These are phyloP conservation scores for Aricia artaxerxes DNA, from an alignment of 2,888 invertebrate genomes.

Conservation along the genomic window DNA sequence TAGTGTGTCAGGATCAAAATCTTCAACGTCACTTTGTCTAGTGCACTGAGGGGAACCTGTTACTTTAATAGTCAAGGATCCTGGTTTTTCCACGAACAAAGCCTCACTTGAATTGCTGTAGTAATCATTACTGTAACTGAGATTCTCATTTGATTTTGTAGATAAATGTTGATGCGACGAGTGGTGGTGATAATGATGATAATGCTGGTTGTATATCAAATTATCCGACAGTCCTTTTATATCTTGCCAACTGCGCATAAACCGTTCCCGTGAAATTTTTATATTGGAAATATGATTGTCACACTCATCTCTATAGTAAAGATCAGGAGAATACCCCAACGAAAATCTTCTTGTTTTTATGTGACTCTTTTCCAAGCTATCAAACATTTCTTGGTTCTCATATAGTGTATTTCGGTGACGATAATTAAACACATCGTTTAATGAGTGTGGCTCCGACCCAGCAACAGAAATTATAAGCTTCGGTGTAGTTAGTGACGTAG, in stretches of 20 bases:
- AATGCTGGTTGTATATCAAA: not conserved
- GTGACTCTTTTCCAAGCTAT: conserved; percentile 64
- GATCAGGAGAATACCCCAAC: conserved; percentile 65
- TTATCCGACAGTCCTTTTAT: conserved; percentile 56
- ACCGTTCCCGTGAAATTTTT: conserved; percentile 54
- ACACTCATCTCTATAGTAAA: conserved; percentile 61
- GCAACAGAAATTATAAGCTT: conserved; percentile 71
- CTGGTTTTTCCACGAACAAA: conserved; percentile 81
- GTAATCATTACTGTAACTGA: conserved; percentile 82
- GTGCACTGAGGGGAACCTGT: conserved; percentile 85
- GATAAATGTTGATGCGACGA: conserved; percentile 1
- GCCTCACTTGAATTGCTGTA: conserved; percentile 82
- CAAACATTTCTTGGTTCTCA: conserved; percentile 59
- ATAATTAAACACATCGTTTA: conserved; percentile 57
- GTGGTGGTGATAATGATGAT: not conserved
- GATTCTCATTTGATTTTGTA: conserved; percentile 39
- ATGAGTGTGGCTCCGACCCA: conserved; percentile 68
- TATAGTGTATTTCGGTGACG: conserved; percentile 54
- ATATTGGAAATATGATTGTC: conserved; percentile 48
- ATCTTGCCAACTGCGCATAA: conserved; percentile 71
- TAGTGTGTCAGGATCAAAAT: conserved; percentile 91
- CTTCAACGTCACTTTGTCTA: conserved; percentile 84
- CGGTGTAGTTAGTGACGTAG: conserved; percentile 55
- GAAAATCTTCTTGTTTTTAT: conserved; percentile 65
- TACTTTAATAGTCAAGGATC: conserved; percentile 91